These are phyloP conservation scores for Uropsilus gracilis DNA, from an alignment of 2,113 vertebrate genomes.

Conservation along the genomic window DNA sequence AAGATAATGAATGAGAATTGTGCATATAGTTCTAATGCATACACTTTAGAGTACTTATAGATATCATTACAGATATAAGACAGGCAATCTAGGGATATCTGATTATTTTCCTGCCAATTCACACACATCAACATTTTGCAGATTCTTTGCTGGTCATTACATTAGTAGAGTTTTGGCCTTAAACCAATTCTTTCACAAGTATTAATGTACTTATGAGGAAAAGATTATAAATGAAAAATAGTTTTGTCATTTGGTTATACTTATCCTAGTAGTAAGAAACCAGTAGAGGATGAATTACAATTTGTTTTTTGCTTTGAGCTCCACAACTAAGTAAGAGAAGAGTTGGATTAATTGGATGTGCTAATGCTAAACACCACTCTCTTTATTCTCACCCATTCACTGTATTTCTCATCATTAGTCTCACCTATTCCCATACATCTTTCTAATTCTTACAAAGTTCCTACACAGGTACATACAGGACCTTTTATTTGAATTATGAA, in stretches of 20 bases:
- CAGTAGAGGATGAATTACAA: slow-evolving; percentile 56
- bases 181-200: slow-evolving; percentile 74
- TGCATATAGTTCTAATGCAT: slow-evolving; percentile 76
- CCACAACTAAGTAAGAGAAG: slow-evolving; percentile 68
- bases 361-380: slow-evolving; percentile 22
- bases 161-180: slow-evolving; percentile 77
- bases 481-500: neutral
- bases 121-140: slow-evolving; percentile 58
- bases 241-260: slow-evolving; percentile 76
- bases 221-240: slow-evolving; percentile 82
- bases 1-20: slow-evolving; percentile 86
- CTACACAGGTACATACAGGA: neutral
- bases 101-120: slow-evolving; percentile 50
- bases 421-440: slow-evolving; percentile 53
- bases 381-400: slow-evolving; percentile 77
- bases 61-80: slow-evolving; percentile 56
- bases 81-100: slow-evolving; percentile 15
- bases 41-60: slow-evolving; percentile 51
- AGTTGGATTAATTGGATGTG: slow-evolving; percentile 71
- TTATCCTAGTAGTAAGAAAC: slow-evolving; percentile 71
- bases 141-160: slow-evolving; percentile 79
- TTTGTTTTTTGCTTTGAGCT: slow-evolving; percentile 63
- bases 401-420: slow-evolving; percentile 55
- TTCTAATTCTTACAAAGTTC: slow-evolving; percentile 54
- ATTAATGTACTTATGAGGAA: slow-evolving; percentile 82